These are phyloP conservation scores for Eupithecia inturbata DNA, from an alignment of 2,888 invertebrate species.

Conservation along the genomic window DNA sequence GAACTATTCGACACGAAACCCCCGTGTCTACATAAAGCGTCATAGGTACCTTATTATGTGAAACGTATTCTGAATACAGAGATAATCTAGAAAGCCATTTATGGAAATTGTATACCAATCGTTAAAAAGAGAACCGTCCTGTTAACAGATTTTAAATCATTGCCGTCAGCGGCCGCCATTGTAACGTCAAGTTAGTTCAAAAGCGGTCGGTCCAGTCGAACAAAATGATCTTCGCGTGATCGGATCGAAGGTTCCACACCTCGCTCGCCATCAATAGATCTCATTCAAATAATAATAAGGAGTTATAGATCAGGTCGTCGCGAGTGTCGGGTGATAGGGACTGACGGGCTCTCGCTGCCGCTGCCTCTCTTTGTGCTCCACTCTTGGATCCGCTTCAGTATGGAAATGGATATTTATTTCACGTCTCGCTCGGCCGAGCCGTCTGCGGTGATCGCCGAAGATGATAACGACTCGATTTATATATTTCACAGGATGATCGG, in stretches of 20 bases:
- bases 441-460: conserved; percentile 77
- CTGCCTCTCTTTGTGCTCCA: conserved; percentile 59
- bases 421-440: conserved; percentile 67
- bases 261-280: conserved; percentile 82
- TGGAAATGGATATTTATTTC: conserved; percentile 83
- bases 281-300: conserved; percentile 84
- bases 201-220: conserved; percentile 81
- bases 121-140: conserved; percentile 83
- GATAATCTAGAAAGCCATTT: conserved; percentile 81
- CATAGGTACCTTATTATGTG: conserved; percentile 68
- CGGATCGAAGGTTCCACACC: conserved; percentile 80
- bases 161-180: conserved; percentile 81
- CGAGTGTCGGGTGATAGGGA: conserved; percentile 51
- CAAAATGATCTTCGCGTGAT: conserved; percentile 81
- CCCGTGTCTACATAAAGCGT: conserved; percentile 53
- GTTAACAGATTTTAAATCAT: conserved; percentile 85
- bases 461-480: conserved; percentile 82
- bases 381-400: conserved; percentile 71
- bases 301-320: conserved; percentile 79
- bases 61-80: conserved; percentile 68
- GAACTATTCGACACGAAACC: conserved; percentile 43
- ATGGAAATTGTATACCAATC: conserved; percentile 84
- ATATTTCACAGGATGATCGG: conserved; percentile 81
- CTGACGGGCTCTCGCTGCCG: conserved; percentile 55
- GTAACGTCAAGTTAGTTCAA: conserved; percentile 83